Evolutionary conservation across 2,113 vertebrate species (phyloP), one percentile per base, ranked within the genome.

Genomic region (Motacilla alba): DNA sequence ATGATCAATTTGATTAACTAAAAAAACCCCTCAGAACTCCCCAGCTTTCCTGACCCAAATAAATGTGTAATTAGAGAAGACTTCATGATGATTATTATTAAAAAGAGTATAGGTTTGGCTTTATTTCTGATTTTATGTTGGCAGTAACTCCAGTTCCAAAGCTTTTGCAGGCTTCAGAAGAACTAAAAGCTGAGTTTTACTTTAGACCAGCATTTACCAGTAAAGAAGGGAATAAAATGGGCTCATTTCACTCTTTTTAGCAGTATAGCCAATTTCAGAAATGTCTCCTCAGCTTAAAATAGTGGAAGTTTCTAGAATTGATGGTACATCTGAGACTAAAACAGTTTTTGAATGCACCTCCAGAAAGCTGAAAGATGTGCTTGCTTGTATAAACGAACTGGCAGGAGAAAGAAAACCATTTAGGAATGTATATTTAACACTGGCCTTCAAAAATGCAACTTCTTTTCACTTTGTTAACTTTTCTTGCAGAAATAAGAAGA

Each of bases 401-500:
- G 13, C 24, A 80, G 22, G 5, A 60, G 24, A 78, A 58, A 53
- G 68, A 46, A 53, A 39, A 41, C 7, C 30, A n/a, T 46, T 56
- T 60, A 35, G 30, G 16, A 18, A 47, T 77, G 35, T 69, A 13
- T 74, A 31, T 66, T 91, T 85, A 69, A 50, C 35, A 59, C 28
- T 43, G 35, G 16, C 50, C 31, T 83, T 62, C 7, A 81, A 55
- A 69, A 68, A 56, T 30, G 17, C 43, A 43, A 62, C 27, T 63
- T 62, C 15, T 53, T 82, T 87, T 62, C 59, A 24, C 6, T 84
- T 81, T 56, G 17, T 76, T 74, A 87, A n/a, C 10, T 74, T 55
- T 86, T 78, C 33, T 87, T 96, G 10, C 13, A 89, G 88, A 95
- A 95, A 85, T 85, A 94, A 92, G 67, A 41, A 95, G 44, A 16